phyloP scores from a whole-genome alignment of 2,113 vertebrate species.

The Sclerurus mexicanus region DNA sequence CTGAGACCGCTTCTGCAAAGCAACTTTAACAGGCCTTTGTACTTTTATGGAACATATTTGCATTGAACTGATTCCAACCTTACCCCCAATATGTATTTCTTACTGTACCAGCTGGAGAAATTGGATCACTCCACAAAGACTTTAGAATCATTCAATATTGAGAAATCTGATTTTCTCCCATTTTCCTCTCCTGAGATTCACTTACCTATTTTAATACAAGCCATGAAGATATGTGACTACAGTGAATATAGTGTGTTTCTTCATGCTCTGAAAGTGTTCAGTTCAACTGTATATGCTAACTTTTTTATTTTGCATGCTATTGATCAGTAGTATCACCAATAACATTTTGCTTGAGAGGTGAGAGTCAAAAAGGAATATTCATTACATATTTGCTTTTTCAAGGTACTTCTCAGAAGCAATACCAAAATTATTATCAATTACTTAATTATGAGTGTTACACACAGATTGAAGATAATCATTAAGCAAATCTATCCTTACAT shows the following conservation, averaged over 20 bases:
- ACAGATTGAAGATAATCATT: not conserved
- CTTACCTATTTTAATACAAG: not conserved
- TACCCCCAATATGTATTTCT: not conserved
- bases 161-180: not conserved
- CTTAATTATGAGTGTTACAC: not conserved
- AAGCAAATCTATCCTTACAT: not conserved
- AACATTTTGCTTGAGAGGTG: not conserved
- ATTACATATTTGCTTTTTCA: not conserved
- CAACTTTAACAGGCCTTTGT: not conserved
- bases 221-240: not conserved
- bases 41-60: not conserved
- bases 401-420: not conserved
- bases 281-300: rapidly evolving
- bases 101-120: not conserved
- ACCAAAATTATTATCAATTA: not conserved
- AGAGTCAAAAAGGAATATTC: not conserved
- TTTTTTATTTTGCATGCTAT: not conserved
- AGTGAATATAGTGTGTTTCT: not conserved
- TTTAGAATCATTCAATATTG: not conserved
- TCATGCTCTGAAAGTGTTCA: not conserved
- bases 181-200: not conserved
- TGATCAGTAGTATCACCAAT: not conserved
- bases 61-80: not conserved
- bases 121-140: not conserved
- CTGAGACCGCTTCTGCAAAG: not conserved